Conservation (phyloP, 2,888 invertebrate genomes). For the Drosophila mulleri region DNA sequence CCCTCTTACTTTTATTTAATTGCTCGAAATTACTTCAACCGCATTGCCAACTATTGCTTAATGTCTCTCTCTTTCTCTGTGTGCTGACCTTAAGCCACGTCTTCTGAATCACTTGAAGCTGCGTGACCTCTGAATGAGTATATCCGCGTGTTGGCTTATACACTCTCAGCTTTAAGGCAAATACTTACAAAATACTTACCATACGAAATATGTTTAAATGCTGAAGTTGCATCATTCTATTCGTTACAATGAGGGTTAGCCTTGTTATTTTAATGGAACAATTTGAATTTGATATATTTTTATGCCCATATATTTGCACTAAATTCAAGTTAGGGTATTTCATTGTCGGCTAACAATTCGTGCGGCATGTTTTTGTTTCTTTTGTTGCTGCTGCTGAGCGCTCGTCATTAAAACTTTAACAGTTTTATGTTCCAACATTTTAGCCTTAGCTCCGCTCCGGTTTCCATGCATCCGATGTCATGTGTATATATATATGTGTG, state of each 20-base stretch:
- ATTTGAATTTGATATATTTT: no score
- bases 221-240: no score
- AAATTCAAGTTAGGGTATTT: background rate
- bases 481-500: background rate
- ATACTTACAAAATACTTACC: background rate
- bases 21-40: slow-evolving; percentile 75
- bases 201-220: background rate
- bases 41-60: slow-evolving; percentile 76
- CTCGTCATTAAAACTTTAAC: slow-evolving; percentile 78
- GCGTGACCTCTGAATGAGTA: background rate
- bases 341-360: background rate
- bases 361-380: background rate
- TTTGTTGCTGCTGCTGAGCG: slow-evolving; percentile 26
- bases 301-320: no score
- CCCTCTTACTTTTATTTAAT: slow-evolving; percentile 58
- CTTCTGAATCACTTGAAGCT: background rate
- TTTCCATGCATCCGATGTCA: slow-evolving; percentile 2
- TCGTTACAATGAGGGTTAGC: no score
- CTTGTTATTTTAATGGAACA: no score
- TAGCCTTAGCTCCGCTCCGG: slow-evolving; percentile 44
- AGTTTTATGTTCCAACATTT: slow-evolving; percentile 69
- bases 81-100: background rate
- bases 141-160: background rate
- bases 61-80: slow-evolving; percentile 69
- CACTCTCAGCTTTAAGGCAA: background rate